A percentile compares a stretch with the other conserved stretches of the same genome.
These are phyloP conservation scores for Nematolebias whitei DNA, from an alignment of 2,113 vertebrate species.

Conservation along the genomic window DNA sequence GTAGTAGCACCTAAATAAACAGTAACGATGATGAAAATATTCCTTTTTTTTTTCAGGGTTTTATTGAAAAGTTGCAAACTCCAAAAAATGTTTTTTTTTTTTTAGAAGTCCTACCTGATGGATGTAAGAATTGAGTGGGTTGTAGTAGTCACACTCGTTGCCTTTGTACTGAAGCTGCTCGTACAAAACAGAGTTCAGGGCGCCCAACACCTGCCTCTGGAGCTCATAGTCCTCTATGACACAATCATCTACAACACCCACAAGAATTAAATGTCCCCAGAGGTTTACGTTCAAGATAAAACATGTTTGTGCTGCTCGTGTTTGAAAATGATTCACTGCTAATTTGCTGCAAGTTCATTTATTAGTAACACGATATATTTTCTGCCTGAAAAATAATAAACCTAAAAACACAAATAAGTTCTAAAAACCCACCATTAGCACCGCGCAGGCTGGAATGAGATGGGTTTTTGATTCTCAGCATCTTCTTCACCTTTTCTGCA, in stretches of 20 bases:
- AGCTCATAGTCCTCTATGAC: constrained; percentile 87
- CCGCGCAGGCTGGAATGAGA: constrained; percentile 87
- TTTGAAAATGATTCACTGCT: neutral
- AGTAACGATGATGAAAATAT: neutral
- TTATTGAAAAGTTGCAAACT: neutral
- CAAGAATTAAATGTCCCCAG: neutral
- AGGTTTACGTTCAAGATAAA: neutral
- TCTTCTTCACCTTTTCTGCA: constrained; percentile 88
- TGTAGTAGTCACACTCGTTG: constrained; percentile 96
- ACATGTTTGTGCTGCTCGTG: neutral
- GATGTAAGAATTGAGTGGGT: constrained; percentile 95
- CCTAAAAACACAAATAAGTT: neutral
- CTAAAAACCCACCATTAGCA: constrained; percentile 62
- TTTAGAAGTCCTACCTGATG: constrained; percentile 84
- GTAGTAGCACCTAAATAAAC: constrained; percentile 87
- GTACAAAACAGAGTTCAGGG: constrained; percentile 91
- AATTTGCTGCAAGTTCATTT: neutral
- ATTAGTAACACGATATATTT: too few relatives aligned
- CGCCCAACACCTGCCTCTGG: constrained; percentile 91
- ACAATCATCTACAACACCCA: constrained; percentile 66
- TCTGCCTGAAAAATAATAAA: neutral
- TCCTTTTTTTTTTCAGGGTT: too few relatives aligned
- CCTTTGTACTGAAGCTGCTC: constrained; percentile 96
- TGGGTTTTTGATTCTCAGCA: constrained; percentile 84
- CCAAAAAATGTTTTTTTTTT: fast-evolving